Percentiles rank a stretch among this genome's conserved stretches.
phyloP scores from a whole-genome alignment of 2,888 invertebrate species.

The Crematogaster levior region DNA sequence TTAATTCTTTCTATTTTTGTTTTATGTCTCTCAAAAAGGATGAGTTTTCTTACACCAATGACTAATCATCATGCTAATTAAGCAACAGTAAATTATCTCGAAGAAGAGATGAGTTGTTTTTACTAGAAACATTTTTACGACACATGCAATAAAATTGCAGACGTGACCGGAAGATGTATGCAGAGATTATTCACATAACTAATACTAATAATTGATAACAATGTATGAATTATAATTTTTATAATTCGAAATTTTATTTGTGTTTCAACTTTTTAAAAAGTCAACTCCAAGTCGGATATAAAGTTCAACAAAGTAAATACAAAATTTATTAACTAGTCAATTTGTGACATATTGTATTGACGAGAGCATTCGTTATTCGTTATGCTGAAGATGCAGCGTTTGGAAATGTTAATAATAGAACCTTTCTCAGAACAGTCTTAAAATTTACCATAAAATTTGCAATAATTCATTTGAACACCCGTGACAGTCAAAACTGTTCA shows the following conservation, averaged over 20 bases:
- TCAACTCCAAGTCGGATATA: not conserved
- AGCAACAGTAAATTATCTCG: not conserved
- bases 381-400: not conserved
- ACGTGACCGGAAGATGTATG: not conserved
- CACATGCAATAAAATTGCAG: not conserved
- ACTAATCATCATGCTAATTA: not conserved
- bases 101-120: not conserved
- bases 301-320: not conserved
- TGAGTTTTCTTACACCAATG: not conserved
- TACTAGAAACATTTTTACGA: not conserved
- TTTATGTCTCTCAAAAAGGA: not conserved
- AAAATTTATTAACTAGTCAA: not conserved
- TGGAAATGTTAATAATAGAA: slow-evolving; percentile 34
- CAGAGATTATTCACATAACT: not conserved
- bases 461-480: not conserved
- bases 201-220: slow-evolving; percentile 35
- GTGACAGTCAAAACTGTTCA: not conserved
- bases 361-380: not conserved
- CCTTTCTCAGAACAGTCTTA: not conserved
- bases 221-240: not conserved
- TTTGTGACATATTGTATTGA: not conserved
- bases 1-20: not conserved
- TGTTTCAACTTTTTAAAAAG: not conserved
- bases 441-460: slow-evolving; percentile 12
- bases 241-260: not conserved